Conservation (phyloP, 2,888 invertebrate genomes). For the Hirtodrosophila alboralis region DNA sequence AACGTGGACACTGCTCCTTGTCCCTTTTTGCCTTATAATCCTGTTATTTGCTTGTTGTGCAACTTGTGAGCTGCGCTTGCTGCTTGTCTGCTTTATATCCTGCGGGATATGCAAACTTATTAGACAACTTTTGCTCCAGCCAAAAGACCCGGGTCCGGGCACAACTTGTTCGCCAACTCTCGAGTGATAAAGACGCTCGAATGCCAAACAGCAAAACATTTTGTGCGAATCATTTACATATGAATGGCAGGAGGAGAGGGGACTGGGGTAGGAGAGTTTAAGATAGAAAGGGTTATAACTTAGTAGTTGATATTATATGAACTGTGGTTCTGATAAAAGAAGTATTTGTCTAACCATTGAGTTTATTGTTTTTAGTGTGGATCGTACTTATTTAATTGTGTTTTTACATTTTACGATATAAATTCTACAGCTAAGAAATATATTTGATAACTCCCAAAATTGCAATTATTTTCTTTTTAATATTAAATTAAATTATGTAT, state of each 20-base stretch:
- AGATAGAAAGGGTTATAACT: conserved; percentile 25
- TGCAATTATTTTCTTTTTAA: too few species aligned
- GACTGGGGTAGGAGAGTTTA: background rate
- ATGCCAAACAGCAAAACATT: conserved; percentile 58
- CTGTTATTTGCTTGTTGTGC: conserved; percentile 65
- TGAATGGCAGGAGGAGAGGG: conserved; percentile 11
- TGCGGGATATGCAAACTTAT: conserved; percentile 79
- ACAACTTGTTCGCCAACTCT: conserved; percentile 35
- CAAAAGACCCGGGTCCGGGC: conserved; percentile 4
- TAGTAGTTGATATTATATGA: background rate
- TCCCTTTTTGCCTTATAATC: conserved; percentile 61
- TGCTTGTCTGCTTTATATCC: conserved; percentile 64
- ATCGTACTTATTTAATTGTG: background rate
- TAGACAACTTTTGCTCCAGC: conserved; percentile 59
- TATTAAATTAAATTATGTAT: too few species aligned
- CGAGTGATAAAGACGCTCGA: conserved; percentile 61
- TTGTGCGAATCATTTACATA: conserved; percentile 64
- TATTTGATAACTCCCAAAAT: too few species aligned
- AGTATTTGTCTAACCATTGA: conserved; percentile 16
- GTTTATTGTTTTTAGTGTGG: conserved; percentile 5
- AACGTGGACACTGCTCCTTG: conserved; percentile 18
- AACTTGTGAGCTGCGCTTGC: conserved; percentile 37
- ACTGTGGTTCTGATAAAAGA: conserved; percentile 11
- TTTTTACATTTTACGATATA: background rate
- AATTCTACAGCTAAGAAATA: too few species aligned